Percentiles rank a stretch among this genome's conserved stretches.
Conservation (phyloP, 2,888 invertebrate genomes). For the Dexiosoma caninum region DNA sequence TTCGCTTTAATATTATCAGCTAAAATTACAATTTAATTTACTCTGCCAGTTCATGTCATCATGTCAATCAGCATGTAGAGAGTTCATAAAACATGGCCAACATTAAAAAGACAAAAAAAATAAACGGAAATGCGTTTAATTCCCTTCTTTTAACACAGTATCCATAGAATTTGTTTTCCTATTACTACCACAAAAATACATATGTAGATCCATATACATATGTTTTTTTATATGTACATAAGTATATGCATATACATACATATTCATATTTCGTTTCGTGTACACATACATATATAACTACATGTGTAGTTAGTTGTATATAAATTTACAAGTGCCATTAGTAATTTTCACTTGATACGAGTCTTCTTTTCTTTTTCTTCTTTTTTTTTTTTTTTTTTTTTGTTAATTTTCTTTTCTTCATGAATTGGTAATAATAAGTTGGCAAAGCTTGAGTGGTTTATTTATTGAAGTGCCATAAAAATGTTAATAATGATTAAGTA, state of each 20-base stretch:
- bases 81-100: slow-evolving; percentile 22
- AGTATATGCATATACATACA: not conserved
- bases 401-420: no score
- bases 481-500: slow-evolving; percentile 26
- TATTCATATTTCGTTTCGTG: not conserved
- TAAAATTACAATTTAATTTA: slow-evolving; percentile 20
- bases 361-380: not conserved
- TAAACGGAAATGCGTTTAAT: not conserved
- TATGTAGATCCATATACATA: not conserved
- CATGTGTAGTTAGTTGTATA: not conserved
- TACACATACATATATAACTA: not conserved
- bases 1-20: slow-evolving; percentile 3
- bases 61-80: slow-evolving; percentile 2
- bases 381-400: no score
- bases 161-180: not conserved
- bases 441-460: not conserved
- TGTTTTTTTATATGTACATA: not conserved
- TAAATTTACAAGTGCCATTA: not conserved
- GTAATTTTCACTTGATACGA: slow-evolving; percentile 19
- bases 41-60: slow-evolving; percentile 7
- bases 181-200: not conserved
- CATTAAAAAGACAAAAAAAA: not conserved
- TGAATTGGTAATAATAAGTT: not conserved
- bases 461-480: slow-evolving; percentile 24
- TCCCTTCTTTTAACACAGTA: not conserved